phyloP scores from a whole-genome alignment of 2,888 invertebrate genomes.

The Lasius fuliginosus region DNA sequence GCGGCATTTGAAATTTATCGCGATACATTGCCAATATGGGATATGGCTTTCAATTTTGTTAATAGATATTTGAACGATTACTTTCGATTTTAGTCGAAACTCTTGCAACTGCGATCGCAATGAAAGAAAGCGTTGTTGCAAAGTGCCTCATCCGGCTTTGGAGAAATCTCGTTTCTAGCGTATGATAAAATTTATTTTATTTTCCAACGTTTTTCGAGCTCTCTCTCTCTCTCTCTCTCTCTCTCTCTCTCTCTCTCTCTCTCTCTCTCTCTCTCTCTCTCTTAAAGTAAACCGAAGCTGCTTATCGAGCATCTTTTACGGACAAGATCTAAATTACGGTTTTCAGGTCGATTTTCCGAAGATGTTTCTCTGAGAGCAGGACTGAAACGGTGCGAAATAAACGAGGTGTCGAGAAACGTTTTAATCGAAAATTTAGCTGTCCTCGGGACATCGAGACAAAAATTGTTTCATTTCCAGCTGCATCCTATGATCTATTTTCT shows the following conservation, averaged over 20 bases:
- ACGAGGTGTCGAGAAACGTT: slow-evolving; percentile 12
- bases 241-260: too few relatives aligned
- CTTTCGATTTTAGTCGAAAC: not conserved
- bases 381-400: not conserved
- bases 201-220: slow-evolving; percentile 5
- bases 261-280: slow-evolving; percentile 20
- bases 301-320: slow-evolving; percentile 28
- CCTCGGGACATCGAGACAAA: not conserved
- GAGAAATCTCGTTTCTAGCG: slow-evolving; percentile 7
- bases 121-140: not conserved
- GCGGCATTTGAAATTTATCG: not conserved
- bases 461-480: slow-evolving; percentile 43
- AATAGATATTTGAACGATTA: not conserved
- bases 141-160: slow-evolving; percentile 9
- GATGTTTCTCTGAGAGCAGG: not conserved
- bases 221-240: slow-evolving; percentile 5
- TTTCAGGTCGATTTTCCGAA: slow-evolving; percentile 14
- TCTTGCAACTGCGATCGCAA: not conserved
- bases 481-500: slow-evolving; percentile 44
- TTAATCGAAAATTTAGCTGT: slow-evolving; percentile 42
- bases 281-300: not conserved
- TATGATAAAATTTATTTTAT: slow-evolving; percentile 22
- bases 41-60: not conserved
- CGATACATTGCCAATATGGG: not conserved
- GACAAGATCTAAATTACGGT: slow-evolving; percentile 29